Base-by-base conservation (phyloP, 2,888 invertebrate species). In the Cryptus viduatorius region DNA sequence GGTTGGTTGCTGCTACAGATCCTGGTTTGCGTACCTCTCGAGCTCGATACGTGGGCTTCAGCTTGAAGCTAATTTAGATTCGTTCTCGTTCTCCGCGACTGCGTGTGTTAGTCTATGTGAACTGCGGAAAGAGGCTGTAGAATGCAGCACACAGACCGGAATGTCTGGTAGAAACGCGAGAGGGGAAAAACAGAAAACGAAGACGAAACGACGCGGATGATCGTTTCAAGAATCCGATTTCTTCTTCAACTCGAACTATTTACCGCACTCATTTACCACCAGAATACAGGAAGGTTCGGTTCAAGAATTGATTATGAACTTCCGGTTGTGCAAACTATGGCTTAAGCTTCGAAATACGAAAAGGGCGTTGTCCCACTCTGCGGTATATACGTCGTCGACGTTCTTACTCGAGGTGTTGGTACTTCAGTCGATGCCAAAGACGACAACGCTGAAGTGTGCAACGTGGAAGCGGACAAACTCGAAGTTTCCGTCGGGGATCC, bases 391-490 rank as follows among this genome's bases (percentile, higher is more conserved):
- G 10, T 53, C 46, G 31, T 31, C 10, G 24, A 42, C 37, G 53
- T 24, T 48, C 42, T 42, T 44, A n/a, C 4, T 16, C 19, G 50
- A 37, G 42, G 50, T 75, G 75, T 46, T 59, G 59, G 68, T 42
- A 64, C 61, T 75, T 24, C 29, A 5, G 29, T 31, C 48, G 44
- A 68, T 76, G 53, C 65, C 68, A 75, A 75, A 75, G 56, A 80
- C 75, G 68, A 50, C 31, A 64, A 68, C 31, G 19, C 46, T 76
- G 50, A 65, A 76, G 64, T 53, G 64, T 53, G 29, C 71, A 56
- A 69, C 61, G 68, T 44, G 56, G 79, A 85, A 83, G 83, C 73
- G 83, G 56, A 69, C 83, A 80, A 82, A 79, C 72, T 77, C 61
- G 79, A 56, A 69, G 53, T 44, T 68, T 67, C 19, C 48, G 67